phyloP scores from a whole-genome alignment of 2,888 invertebrate species.

The Plebejus melissa region DNA sequence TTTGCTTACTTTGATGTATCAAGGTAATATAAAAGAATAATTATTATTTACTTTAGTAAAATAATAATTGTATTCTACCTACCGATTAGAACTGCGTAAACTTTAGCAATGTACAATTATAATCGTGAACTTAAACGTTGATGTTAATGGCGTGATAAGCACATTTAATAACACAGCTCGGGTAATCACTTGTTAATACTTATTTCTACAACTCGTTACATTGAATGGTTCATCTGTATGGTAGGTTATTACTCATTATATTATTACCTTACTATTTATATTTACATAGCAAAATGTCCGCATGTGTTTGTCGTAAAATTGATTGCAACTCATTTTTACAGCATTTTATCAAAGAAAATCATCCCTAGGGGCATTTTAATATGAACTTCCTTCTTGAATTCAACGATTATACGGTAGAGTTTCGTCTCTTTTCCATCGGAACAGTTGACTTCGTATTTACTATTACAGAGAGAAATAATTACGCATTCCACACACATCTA shows the following conservation, averaged over 20 bases:
- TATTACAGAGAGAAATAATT: constrained; percentile 13
- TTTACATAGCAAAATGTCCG: too few species aligned
- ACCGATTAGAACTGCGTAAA: not conserved
- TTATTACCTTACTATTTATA: too few species aligned
- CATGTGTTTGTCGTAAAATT: too few species aligned
- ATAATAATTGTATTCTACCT: not conserved
- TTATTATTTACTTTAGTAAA: not conserved
- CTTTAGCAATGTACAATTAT: not conserved
- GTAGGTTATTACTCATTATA: not conserved
- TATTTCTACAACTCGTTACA: not conserved
- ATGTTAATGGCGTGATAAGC: constrained; percentile 18
- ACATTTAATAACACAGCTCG: not conserved
- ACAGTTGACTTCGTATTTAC: not conserved
- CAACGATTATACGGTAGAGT: too few species aligned
- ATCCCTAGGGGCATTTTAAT: too few species aligned
- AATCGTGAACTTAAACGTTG: not conserved
- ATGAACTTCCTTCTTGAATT: too few species aligned
- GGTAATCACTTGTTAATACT: not conserved
- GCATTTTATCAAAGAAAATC: too few species aligned
- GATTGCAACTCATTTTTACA: too few species aligned
- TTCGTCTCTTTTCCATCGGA: not conserved
- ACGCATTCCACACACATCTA: constrained; percentile 28
- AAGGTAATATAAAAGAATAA: not conserved
- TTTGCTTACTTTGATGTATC: not conserved
- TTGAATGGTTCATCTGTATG: not conserved